Percentiles rank a stretch among this genome's conserved stretches.
Conservation (phyloP, 92 coral and sea anemone genomes). For the Virgularia gustaviana region DNA sequence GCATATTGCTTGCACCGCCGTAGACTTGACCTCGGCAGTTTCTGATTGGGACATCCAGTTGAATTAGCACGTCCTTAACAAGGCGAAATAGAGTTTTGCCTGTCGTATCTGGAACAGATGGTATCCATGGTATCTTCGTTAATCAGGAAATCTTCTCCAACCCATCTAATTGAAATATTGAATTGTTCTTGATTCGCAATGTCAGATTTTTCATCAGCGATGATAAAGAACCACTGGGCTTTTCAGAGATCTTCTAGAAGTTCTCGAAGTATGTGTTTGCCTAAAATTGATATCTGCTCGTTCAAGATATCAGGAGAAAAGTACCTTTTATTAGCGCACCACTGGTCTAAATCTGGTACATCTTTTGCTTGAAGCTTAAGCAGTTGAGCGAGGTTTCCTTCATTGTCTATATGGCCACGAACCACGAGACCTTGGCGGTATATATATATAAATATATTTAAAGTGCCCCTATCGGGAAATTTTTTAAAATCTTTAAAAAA, state of each 20-base stretch:
- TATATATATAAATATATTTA: not conserved
- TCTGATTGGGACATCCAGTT: constrained; percentile 19
- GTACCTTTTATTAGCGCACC: constrained; percentile 5
- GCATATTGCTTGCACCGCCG: constrained; percentile 48
- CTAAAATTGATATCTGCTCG: constrained; percentile 14
- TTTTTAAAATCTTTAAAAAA: not conserved
- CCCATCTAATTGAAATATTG: not conserved
- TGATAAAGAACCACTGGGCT: constrained; percentile 16
- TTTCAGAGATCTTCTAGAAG: not conserved
- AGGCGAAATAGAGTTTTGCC: constrained; percentile 3
- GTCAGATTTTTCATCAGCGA: constrained; percentile 3
- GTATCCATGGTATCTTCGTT: constrained; percentile 2
- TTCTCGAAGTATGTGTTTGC: constrained; percentile 1
- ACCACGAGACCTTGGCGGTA: constrained; percentile 38
- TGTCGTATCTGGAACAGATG: constrained; percentile 13
- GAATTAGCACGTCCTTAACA: constrained; percentile 12
- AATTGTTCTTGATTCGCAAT: constrained; percentile 27
- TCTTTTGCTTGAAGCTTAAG: constrained; percentile 1
- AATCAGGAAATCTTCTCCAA: not conserved
- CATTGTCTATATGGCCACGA: constrained; percentile 31
- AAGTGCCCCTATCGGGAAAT: too few species aligned
- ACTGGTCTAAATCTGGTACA: constrained; percentile 11
- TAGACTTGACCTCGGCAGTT: constrained; percentile 39
- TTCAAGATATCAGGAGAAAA: constrained; percentile 21
- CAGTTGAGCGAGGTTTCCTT: constrained; percentile 34